A percentile compares a stretch with the other conserved stretches of the same genome.
Conservation (phyloP, 2,888 invertebrate species). For the Ectemnius continuus region DNA sequence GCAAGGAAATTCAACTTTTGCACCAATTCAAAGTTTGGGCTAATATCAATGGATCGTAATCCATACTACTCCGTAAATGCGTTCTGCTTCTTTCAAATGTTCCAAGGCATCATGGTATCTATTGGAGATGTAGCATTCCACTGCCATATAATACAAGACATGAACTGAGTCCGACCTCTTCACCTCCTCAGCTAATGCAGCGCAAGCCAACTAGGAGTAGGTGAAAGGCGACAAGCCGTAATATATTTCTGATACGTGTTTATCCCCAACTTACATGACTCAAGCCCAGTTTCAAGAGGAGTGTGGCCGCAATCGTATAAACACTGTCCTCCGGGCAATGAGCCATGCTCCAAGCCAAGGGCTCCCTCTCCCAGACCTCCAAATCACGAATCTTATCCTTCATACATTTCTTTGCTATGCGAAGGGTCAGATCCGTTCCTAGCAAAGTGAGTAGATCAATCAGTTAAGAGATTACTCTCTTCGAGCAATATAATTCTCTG, state of each 20-base stretch:
- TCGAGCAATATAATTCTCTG: not conserved
- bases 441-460: not conserved
- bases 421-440: slow-evolving; percentile 65
- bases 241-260: not conserved
- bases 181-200: slow-evolving; percentile 66
- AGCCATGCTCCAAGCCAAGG: slow-evolving; percentile 65
- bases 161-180: slow-evolving; percentile 50
- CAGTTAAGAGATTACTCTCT: not conserved
- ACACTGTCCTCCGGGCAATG: slow-evolving; percentile 54
- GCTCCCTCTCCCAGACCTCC: slow-evolving; percentile 42
- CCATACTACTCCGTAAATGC: slow-evolving; percentile 62
- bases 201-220: slow-evolving; percentile 60
- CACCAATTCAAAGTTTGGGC: not conserved
- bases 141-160: slow-evolving; percentile 65
- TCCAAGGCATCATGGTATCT: slow-evolving; percentile 62
- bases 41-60: not conserved
- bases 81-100: slow-evolving; percentile 60
- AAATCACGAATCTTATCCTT: slow-evolving; percentile 48
- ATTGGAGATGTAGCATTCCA: slow-evolving; percentile 61
- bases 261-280: slow-evolving; percentile 55
- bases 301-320: slow-evolving; percentile 51
- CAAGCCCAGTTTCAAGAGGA: slow-evolving; percentile 65
- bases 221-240: not conserved
- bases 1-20: not conserved
- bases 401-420: slow-evolving; percentile 64